Evolutionary conservation across 92 coral and sea anemone species (phyloP), one percentile per base, ranked within the genome.

Genomic region (Isaurus tuberculatus): DNA sequence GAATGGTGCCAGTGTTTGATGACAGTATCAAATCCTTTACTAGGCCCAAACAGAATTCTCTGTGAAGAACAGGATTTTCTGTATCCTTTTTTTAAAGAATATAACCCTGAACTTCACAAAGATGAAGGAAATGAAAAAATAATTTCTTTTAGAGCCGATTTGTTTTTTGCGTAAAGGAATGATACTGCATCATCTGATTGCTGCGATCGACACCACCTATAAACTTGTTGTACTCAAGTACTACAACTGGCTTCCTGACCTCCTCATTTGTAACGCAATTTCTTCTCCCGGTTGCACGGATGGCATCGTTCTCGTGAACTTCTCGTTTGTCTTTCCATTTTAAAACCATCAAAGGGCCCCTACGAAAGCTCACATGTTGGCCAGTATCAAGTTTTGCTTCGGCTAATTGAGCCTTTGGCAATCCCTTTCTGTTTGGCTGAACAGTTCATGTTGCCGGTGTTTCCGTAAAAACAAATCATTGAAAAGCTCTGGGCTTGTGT

Each of bases 291-390:
- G 75, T 84, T 48, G 65, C 84, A 32, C 60, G 55, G 23, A 61
- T 22, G 2, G 82, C 30, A 70, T 84, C 57, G 17, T 75, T 81
- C 48, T 89, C 89, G 19, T 34, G 68, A 22, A 88, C 94, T 55
- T 86, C 86, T 58, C 86, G 83, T 67, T 70, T 86, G 82, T 83
- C 87, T 44, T 84, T 85, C 88, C 95, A 91, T 66, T 74, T 90
- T 14, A 90, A 71, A 28, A 78, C 88, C 31, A 83, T 90, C 27
- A 87, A 40, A 22, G 67, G 40, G 3, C 75, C 85, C 20, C 87
- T 67, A 43, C 65, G 48, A 26, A 64, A 49, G 19, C 75, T 36
- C 46, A 73, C 30, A 44, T 73, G 78, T 23, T 88, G 32, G 31
- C 91, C 91, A 0, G 66, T 31, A 2, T 63, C 32, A 6, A 77